phyloP scores from a whole-genome alignment of 2,888 invertebrate species.

The Aethes cnicana region DNA sequence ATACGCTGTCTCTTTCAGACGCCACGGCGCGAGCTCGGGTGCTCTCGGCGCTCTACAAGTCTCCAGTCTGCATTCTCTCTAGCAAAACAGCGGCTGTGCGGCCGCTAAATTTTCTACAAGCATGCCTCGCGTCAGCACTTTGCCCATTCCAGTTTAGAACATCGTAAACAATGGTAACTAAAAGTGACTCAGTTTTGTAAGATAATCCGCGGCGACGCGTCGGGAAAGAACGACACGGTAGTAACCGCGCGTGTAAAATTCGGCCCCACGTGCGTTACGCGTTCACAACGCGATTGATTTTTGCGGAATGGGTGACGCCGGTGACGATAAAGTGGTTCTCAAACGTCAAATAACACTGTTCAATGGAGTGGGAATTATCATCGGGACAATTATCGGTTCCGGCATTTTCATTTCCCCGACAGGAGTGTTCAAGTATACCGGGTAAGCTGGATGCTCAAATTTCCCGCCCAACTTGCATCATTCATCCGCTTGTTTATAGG shows the following conservation, averaged over 20 bases:
- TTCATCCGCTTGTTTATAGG: conserved; percentile 38
- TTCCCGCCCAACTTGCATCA: conserved; percentile 52
- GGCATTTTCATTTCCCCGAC: conserved; percentile 97
- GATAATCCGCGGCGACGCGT: conserved; percentile 51
- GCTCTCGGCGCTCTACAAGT: conserved; percentile 29
- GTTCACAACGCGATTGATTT: conserved; percentile 67
- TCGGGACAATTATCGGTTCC: conserved; percentile 94
- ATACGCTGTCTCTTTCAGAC: conserved; percentile 22
- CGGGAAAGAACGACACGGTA: conserved; percentile 30
- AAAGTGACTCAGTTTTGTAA: conserved; percentile 70
- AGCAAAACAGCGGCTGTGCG: conserved; percentile 42
- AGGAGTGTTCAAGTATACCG: conserved; percentile 85
- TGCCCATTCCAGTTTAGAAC: conserved; percentile 61
- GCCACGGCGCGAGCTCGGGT: conserved; percentile 25
- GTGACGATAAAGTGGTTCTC: conserved; percentile 84
- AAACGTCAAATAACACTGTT: conserved; percentile 92
- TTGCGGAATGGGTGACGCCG: conserved; percentile 74
- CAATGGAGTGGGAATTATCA: conserved; percentile 93
- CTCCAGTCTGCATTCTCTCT: conserved; percentile 20
- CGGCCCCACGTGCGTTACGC: conserved; percentile 61
- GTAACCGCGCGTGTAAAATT: conserved; percentile 30
- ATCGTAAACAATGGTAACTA: conserved; percentile 66
- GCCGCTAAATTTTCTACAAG: conserved; percentile 31
- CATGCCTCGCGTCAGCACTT: conserved; percentile 51
- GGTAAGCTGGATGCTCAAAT: conserved; percentile 70